These are phyloP conservation scores for Vombatus ursinus DNA, from an alignment of 2,113 vertebrate genomes.

Conservation along the genomic window DNA sequence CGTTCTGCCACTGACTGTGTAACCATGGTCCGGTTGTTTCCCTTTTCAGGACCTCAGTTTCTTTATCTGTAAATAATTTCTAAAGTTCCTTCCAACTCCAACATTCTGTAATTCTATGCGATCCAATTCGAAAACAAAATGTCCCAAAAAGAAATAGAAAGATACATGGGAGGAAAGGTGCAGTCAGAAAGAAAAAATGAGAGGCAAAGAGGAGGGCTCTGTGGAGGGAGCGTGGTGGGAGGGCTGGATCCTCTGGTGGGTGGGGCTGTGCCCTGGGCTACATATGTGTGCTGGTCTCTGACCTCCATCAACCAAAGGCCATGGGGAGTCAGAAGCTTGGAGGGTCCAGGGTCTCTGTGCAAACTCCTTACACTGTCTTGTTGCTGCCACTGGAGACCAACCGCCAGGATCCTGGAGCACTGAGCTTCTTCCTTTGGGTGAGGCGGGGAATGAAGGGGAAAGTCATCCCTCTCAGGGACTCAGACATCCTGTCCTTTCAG, in stretches of 20 bases:
- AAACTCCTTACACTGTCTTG: constrained; percentile 54
- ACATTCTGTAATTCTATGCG: neutral
- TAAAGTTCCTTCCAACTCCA: neutral
- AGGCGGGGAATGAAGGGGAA: constrained; percentile 24
- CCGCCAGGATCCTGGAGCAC: constrained; percentile 45
- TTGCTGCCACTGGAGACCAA: constrained; percentile 60
- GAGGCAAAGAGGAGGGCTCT: neutral
- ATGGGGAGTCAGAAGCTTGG: constrained; percentile 43
- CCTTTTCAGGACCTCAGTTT: neutral
- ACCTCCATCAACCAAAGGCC: constrained; percentile 25
- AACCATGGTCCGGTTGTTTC: neutral
- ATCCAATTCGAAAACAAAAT: neutral
- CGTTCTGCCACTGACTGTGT: neutral
- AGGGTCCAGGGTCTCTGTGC: neutral
- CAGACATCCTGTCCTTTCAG: neutral
- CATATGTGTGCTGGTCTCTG: constrained; percentile 16
- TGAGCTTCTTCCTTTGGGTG: constrained; percentile 78
- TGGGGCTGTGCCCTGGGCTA: neutral
- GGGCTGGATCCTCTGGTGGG: constrained; percentile 13
- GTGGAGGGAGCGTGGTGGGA: neutral
- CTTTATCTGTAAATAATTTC: neutral
- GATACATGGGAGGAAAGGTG: neutral
- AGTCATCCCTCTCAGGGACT: neutral
- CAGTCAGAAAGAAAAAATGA: neutral
- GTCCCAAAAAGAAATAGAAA: neutral